Base-by-base conservation (phyloP, 2,797 vertebrate genomes). In the Pangasius mekongensis region DNA sequence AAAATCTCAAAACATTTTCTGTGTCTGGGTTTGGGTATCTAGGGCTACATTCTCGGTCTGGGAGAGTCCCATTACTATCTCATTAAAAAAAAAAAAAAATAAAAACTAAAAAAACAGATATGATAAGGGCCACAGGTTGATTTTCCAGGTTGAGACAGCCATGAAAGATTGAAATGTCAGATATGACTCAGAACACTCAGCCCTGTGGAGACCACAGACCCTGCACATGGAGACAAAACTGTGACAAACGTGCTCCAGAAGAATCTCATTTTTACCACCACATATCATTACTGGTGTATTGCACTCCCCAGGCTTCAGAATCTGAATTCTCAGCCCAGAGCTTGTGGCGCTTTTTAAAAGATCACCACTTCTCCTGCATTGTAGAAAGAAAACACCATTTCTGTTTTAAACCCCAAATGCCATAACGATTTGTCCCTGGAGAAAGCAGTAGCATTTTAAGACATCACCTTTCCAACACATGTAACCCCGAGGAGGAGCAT, bases 141-240 rank as follows among this genome's bases (percentile, higher is more conserved):
- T 87, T 74, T 87, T 85, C 80, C 67, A 78, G 71, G 74, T 67
- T 89, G 88, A 89, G 83, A 88, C 80, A 60, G 76, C 73, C 74
- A 88, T 90, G 87, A 89, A 89, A 89, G 87, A 90, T 89, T 90
- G 81, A 92, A 92, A 92, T 91, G 86, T 91, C 90, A 90, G 87
- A 88, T 86, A 86, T 92, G 90, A 91, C 60, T 92, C 88, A 90
- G 89, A 90, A 85, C 83, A 78, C 39, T 80, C 87, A 88, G 87
- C 39, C 49, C 77, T 74, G 86, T 78, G 86, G 87, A 90, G 81
- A 90, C 89, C 83, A 87, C 87, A 82, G 84, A 78, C 78, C 60
- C 67, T 87, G 49, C 85, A 88, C 80, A 80, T 60, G 39, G n/a
- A 87, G 66, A 60, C 80, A 56, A 39, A 56, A 89, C 86, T 77